Percentiles rank a stretch among this genome's conserved stretches.
Evolutionary conservation across 2,888 invertebrate species (phyloP).

Genomic region (Argyresthia albistria): DNA sequence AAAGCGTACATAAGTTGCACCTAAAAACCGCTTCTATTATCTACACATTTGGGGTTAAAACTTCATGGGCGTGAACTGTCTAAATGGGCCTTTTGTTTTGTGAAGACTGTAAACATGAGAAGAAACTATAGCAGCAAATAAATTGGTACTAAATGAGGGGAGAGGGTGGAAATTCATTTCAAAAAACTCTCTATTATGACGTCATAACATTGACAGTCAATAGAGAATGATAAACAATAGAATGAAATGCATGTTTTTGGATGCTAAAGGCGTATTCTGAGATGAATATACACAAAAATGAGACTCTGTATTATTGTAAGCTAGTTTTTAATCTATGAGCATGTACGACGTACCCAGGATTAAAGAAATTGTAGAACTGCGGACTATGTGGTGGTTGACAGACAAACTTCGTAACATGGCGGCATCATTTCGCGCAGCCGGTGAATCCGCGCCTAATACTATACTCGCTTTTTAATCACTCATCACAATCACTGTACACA

Average conservation of each 20-base stretch:
- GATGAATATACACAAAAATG: background rate
- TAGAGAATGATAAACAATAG: constrained; percentile 59
- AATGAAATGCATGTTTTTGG: constrained; percentile 10
- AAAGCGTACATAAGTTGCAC: too few species aligned
- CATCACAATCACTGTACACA: background rate
- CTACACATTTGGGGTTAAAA: too few species aligned
- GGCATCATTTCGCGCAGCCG: constrained; percentile 66
- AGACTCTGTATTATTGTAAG: background rate
- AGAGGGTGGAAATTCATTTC: too few species aligned
- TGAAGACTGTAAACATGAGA: background rate
- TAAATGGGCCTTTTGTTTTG: too few species aligned
- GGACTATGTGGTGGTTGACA: constrained; percentile 40
- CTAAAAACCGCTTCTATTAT: too few species aligned
- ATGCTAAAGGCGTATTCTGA: background rate
- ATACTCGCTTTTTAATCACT: background rate
- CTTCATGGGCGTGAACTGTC: too few species aligned
- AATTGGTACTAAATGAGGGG: too few species aligned
- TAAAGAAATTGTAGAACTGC: background rate
- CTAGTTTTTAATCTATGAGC: background rate
- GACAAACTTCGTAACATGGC: constrained; percentile 70
- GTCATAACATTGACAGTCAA: constrained; percentile 67
- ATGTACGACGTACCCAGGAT: background rate
- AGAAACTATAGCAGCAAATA: background rate
- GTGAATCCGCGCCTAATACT: constrained; percentile 23
- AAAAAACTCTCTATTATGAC: constrained; percentile 33